A percentile compares a stretch with the other conserved stretches of the same genome.
phyloP scores from a whole-genome alignment of 2,113 vertebrate genomes.

The Montifringilla adamsi region DNA sequence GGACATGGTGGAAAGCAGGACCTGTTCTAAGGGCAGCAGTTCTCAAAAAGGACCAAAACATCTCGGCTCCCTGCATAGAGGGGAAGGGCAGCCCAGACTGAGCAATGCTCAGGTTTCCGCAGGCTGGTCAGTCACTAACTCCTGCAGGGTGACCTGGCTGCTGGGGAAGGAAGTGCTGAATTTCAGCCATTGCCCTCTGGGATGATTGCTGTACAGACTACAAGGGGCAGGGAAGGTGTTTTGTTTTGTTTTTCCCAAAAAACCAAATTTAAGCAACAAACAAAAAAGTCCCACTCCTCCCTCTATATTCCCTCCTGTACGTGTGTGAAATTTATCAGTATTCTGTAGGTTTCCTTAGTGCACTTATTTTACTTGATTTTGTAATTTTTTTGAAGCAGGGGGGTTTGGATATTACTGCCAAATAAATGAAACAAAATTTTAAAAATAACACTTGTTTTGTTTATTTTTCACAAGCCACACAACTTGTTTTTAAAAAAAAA shows the following conservation, averaged over 20 bases:
- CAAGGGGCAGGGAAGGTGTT: slow-evolving; percentile 9
- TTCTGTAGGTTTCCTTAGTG: slow-evolving; percentile 74
- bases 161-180: not conserved
- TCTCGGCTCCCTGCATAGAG: rapidly evolving
- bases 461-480: not conserved
- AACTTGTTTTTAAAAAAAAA: not conserved
- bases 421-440: slow-evolving; percentile 72
- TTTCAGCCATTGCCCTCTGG: not conserved
- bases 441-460: not conserved
- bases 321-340: slow-evolving; percentile 71
- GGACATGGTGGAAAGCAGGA: rapidly evolving
- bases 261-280: slow-evolving; percentile 50
- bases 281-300: slow-evolving; percentile 4
- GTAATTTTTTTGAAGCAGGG: slow-evolving; percentile 66
- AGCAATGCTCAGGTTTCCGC: not conserved
- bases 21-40: not conserved
- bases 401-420: slow-evolving; percentile 73
- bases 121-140: not conserved
- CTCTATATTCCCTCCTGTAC: slow-evolving; percentile 55
- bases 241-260: not conserved
- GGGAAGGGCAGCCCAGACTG: not conserved
- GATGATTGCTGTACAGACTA: not conserved
- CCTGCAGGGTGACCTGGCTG: not conserved
- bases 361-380: slow-evolving; percentile 78
- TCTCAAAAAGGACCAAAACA: not conserved